A percentile compares a stretch with the other conserved stretches of the same genome.
phyloP scores from a whole-genome alignment of 2,888 invertebrate species.

The Platerodrilus igneus region DNA sequence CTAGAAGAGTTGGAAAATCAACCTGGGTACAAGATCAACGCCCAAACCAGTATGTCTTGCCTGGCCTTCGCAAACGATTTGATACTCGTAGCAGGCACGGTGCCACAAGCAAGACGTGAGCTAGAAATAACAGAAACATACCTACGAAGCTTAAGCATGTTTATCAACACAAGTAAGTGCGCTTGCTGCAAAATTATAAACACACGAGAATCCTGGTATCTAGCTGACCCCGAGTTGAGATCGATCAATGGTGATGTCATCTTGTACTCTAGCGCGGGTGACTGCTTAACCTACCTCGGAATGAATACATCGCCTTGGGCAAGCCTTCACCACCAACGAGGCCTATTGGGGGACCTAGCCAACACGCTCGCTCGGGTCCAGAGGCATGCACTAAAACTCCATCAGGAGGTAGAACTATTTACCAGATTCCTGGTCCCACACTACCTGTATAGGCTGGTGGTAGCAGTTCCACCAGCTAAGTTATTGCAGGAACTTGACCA shows the following conservation, averaged over 20 bases:
- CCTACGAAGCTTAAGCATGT: neutral
- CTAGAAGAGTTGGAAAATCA: slow-evolving; percentile 27
- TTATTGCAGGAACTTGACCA: slow-evolving; percentile 29
- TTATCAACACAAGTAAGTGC: neutral
- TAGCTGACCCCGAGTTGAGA: slow-evolving; percentile 4
- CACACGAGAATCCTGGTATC: slow-evolving; percentile 1
- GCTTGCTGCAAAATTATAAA: neutral
- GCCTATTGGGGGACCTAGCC: neutral
- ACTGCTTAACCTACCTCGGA: neutral
- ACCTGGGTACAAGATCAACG: slow-evolving; percentile 22
- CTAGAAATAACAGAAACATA: neutral
- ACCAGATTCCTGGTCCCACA: slow-evolving; percentile 41
- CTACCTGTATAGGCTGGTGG: slow-evolving; percentile 38
- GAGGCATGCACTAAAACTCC: slow-evolving; percentile 1
- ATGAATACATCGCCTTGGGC: too few species aligned
- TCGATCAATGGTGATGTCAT: neutral
- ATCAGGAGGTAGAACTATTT: slow-evolving; percentile 19
- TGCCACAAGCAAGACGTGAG: neutral
- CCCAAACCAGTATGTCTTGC: slow-evolving; percentile 12
- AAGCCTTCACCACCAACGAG: neutral
- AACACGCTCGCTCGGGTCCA: neutral
- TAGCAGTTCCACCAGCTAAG: slow-evolving; percentile 30
- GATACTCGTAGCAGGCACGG: neutral
- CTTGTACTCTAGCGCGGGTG: neutral
- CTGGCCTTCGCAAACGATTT: slow-evolving; percentile 2